These are phyloP conservation scores for Plebejus anna DNA, from an alignment of 2,888 invertebrate genomes.

Conservation along the genomic window DNA sequence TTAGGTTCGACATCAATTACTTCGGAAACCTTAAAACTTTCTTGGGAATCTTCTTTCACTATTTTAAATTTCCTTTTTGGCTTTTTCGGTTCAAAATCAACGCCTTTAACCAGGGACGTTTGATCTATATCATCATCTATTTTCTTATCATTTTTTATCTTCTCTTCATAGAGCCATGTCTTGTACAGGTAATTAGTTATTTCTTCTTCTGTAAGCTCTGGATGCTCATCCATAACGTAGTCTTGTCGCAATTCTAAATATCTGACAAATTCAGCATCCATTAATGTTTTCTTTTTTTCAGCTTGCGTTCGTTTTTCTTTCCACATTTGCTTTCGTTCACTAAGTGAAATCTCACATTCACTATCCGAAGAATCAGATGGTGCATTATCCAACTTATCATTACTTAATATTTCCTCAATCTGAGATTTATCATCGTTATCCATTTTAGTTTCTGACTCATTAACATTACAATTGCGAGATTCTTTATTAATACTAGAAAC, in stretches of 20 bases:
- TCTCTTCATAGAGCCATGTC: slow-evolving; percentile 67
- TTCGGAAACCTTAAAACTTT: slow-evolving; percentile 33
- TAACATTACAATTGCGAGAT: not conserved
- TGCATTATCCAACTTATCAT: slow-evolving; percentile 40
- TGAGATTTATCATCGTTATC: slow-evolving; percentile 32
- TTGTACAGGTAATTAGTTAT: slow-evolving; percentile 71
- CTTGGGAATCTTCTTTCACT: slow-evolving; percentile 46
- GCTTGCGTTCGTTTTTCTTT: slow-evolving; percentile 41
- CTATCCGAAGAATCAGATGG: slow-evolving; percentile 47
- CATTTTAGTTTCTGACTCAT: slow-evolving; percentile 39
- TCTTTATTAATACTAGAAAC: not conserved
- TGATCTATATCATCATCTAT: slow-evolving; percentile 56
- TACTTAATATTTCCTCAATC: slow-evolving; percentile 30
- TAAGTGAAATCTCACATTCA: slow-evolving; percentile 42
- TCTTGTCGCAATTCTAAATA: slow-evolving; percentile 74
- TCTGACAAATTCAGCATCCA: slow-evolving; percentile 69
- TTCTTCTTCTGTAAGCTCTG: slow-evolving; percentile 69
- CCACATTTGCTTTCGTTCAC: slow-evolving; percentile 42
- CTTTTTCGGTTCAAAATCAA: slow-evolving; percentile 52
- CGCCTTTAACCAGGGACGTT: slow-evolving; percentile 58
- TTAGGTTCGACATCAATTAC: slow-evolving; percentile 42
- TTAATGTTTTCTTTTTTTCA: slow-evolving; percentile 43
- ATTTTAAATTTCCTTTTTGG: slow-evolving; percentile 51
- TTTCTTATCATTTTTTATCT: slow-evolving; percentile 45
- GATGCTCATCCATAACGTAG: slow-evolving; percentile 71